Evolutionary conservation across 2,888 invertebrate genomes (phyloP).

Genomic region (Chrysomela aeneicollis): DNA sequence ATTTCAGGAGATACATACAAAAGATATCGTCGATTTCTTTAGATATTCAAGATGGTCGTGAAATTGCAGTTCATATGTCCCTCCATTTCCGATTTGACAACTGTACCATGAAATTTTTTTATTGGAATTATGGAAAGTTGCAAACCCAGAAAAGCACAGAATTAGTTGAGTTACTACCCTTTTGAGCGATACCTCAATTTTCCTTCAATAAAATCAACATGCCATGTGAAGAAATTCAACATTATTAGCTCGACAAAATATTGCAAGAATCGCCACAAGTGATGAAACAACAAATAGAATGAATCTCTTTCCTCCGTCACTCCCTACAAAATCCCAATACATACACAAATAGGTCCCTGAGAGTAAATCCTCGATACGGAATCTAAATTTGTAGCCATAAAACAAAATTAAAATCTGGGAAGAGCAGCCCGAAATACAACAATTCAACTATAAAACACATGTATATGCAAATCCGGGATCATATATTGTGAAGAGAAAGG

Average conservation of each 20-base stretch:
- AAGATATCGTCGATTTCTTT: too few species aligned
- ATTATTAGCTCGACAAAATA: not conserved
- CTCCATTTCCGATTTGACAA: too few species aligned
- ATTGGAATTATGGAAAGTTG: too few species aligned
- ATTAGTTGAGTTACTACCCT: too few species aligned
- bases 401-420: conserved; percentile 57
- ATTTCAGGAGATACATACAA: too few species aligned
- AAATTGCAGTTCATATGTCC: too few species aligned
- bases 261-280: not conserved
- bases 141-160: too few species aligned
- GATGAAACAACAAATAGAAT: conserved; percentile 9
- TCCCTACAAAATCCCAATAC: conserved; percentile 31
- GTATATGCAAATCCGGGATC: conserved; percentile 60
- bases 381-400: conserved; percentile 47
- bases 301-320: conserved; percentile 12
- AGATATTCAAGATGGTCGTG: too few species aligned
- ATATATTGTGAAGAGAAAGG: conserved; percentile 57
- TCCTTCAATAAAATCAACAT: too few species aligned
- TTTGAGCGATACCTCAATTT: too few species aligned
- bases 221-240: too few species aligned
- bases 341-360: conserved; percentile 38
- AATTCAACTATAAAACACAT: conserved; percentile 60
- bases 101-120: too few species aligned
- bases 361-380: conserved; percentile 35
- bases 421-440: conserved; percentile 53